Percentiles rank a stretch among this genome's conserved stretches.
Conservation (phyloP, 2,113 vertebrate species). For the Hiodon tergisus region DNA sequence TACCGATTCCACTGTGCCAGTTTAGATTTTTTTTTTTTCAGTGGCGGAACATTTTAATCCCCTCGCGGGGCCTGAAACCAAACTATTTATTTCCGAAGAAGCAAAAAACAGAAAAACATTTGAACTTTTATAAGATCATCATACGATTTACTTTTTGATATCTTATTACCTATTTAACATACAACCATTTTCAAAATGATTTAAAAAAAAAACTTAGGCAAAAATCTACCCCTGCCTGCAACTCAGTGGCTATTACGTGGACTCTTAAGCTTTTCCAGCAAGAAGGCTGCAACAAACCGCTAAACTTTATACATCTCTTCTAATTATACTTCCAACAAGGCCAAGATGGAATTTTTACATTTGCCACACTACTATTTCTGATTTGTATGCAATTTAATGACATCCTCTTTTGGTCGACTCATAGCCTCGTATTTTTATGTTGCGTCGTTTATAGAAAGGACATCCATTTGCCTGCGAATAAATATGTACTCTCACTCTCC, state of each 20-base stretch:
- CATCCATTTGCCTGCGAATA: neutral
- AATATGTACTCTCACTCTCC: neutral
- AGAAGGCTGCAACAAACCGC: slow-evolving; percentile 16
- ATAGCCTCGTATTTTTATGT: neutral
- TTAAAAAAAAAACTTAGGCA: too few relatives aligned
- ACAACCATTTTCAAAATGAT: too few relatives aligned
- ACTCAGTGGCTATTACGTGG: slow-evolving; percentile 12
- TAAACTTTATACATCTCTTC: slow-evolving; percentile 10
- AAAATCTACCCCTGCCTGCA: slow-evolving; percentile 1
- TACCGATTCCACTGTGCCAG: slow-evolving; percentile 12
- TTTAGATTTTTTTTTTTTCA: neutral
- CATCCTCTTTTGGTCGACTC: slow-evolving; percentile 3
- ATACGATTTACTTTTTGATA: neutral
- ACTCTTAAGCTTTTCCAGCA: slow-evolving; percentile 6
- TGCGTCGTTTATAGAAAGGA: neutral
- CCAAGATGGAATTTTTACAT: slow-evolving; percentile 21
- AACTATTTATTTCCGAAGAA: neutral
- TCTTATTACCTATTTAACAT: too few relatives aligned
- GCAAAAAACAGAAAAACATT: too few relatives aligned
- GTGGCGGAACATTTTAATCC: neutral
- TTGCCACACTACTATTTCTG: slow-evolving; percentile 18
- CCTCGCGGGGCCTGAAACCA: slow-evolving; percentile 1
- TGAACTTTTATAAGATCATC: neutral
- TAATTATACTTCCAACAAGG: slow-evolving; percentile 10
- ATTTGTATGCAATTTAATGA: slow-evolving; percentile 24